Base-by-base conservation (phyloP, 2,888 invertebrate species). In the Drosophila siamana region DNA sequence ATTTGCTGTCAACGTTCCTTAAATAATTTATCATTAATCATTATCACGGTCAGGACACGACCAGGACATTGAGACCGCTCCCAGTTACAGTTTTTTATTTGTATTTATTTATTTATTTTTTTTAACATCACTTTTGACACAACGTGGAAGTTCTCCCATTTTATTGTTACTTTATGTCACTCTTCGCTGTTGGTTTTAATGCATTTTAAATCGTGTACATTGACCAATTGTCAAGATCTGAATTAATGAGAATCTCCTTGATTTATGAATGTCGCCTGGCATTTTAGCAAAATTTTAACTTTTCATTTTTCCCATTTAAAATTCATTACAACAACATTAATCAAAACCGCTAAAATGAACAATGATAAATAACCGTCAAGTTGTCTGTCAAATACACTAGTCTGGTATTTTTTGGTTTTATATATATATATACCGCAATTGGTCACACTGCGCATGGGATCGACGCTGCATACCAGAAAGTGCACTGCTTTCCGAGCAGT, bases 11-110 rank as follows among this genome's bases (percentile, higher is more conserved):
- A 78, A 76, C 80, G 69, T 64, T 72, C 30, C 69, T 87, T 85
- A 81, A 81, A 87, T 78, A 87, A 85, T 87, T 76, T 87, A 78
- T 78, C 88, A 82, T 82, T 87, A 78, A 82, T 82, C 82, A 82
- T 87, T 87, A 81, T 67, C 67, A 69, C 59, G 64, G 69, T 64
- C 75, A 51, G 64, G 55, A 67, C 66, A 67, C 65, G 67, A 65
- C 61, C 71, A 54, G 60, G 51, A 65, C 60, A 62, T 43, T 36
- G 59, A 57, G 54, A 46, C 36, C 51, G 46, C 30, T 43, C 59
- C 55, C 13, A 38, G 36, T 38, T 2, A 38, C 33, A n/a, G n/a
- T 43, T 61, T 55, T 38, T 9, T n/a, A n/a, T 50, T 28, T 44
- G 22, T 46, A 26, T 51, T 38, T 62, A 38, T 19, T 44, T 61